Conservation (phyloP, 2,797 vertebrate genomes). For the Semaprochilodus insignis region DNA sequence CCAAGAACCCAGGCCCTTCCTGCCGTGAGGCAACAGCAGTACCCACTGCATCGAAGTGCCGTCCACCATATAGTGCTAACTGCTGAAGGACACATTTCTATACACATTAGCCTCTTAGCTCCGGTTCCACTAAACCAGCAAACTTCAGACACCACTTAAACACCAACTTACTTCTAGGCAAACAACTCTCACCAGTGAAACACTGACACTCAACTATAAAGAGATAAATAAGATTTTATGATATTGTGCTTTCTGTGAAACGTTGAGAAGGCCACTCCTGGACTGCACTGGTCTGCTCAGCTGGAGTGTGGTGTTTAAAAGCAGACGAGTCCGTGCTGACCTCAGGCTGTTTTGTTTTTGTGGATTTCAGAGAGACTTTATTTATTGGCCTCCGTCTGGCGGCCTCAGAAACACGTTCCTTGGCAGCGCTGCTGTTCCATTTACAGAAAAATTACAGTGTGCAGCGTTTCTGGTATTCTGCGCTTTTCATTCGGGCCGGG, state of each 20-base stretch:
- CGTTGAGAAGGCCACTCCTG: neutral
- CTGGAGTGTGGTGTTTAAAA: constrained; percentile 12
- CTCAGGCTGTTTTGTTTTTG: constrained; percentile 21
- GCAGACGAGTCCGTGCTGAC: constrained; percentile 5
- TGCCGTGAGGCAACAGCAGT: no score
- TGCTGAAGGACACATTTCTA: no score
- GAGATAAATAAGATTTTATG: neutral
- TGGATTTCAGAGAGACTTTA: constrained; percentile 30
- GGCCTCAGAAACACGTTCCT: constrained; percentile 24
- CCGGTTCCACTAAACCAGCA: no score
- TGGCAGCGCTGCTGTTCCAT: constrained; percentile 33
- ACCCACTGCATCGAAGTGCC: no score
- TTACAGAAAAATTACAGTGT: constrained; percentile 33
- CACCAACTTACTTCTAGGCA: no score
- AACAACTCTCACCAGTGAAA: no score
- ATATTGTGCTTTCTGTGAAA: neutral
- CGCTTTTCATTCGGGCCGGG: neutral
- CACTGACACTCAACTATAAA: neutral
- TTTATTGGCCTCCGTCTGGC: constrained; percentile 34
- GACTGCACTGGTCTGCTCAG: constrained; percentile 13
- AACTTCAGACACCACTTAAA: no score
- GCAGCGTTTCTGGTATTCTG: constrained; percentile 12
- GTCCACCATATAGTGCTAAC: no score
- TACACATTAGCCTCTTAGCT: no score
- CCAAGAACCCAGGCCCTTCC: no score